Conservation (phyloP, 2,888 invertebrate species). For the Euphydryas editha region DNA sequence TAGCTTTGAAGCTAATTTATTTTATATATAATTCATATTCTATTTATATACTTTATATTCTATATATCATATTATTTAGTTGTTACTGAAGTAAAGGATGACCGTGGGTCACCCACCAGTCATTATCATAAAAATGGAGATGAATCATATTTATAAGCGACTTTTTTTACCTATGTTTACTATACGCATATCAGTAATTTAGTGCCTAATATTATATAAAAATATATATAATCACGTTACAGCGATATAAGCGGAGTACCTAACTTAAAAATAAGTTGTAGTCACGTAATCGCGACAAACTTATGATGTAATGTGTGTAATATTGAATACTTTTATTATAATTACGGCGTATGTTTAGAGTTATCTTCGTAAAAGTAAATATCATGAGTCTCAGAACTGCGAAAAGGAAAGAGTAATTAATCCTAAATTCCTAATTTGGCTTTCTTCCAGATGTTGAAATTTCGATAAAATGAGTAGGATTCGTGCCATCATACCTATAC, state of each 20-base stretch:
- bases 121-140: neutral
- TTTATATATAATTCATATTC: neutral
- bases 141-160: neutral
- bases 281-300: neutral
- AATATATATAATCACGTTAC: too few relatives aligned
- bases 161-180: neutral
- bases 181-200: neutral
- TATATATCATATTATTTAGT: too few relatives aligned
- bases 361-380: neutral
- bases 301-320: neutral
- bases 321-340: neutral
- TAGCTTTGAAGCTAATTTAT: too few relatives aligned
- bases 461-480: conserved; percentile 28
- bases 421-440: conserved; percentile 18
- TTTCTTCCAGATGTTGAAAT: conserved; percentile 23
- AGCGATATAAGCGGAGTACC: too few relatives aligned
- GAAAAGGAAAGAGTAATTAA: neutral
- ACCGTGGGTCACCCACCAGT: neutral
- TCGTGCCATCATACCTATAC: conserved; percentile 8
- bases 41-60: too few relatives aligned
- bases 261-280: neutral
- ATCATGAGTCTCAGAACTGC: neutral
- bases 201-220: neutral
- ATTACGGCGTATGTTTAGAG: neutral
- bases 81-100: too few relatives aligned